These are phyloP conservation scores for Prionchulus punctatus DNA, from an alignment of 2,888 invertebrate genomes.

Conservation along the genomic window DNA sequence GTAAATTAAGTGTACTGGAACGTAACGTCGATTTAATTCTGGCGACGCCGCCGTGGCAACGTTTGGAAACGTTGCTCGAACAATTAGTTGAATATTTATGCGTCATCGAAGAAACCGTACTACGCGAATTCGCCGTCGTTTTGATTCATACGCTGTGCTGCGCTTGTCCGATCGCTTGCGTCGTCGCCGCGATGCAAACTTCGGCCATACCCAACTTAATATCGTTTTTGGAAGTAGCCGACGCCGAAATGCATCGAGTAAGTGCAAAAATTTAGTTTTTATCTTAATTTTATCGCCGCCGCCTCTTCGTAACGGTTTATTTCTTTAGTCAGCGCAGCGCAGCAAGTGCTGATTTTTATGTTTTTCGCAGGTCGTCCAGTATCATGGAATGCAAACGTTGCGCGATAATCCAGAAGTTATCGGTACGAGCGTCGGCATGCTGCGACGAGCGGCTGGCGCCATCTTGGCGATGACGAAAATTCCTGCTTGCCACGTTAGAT, in stretches of 20 bases:
- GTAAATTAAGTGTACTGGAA: constrained; percentile 92
- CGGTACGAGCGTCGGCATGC: constrained; percentile 97
- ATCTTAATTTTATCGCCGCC: not conserved
- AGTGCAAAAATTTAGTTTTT: constrained; percentile 1
- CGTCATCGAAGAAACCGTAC: constrained; percentile 58
- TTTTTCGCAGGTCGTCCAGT: constrained; percentile 18
- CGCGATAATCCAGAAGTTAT: constrained; percentile 95
- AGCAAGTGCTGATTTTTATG: too few species aligned
- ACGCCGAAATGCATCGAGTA: constrained; percentile 54
- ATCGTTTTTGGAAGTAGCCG: constrained; percentile 86
- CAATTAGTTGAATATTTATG: constrained; percentile 73
- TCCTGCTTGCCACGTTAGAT: constrained; percentile 74
- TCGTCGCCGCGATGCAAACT: constrained; percentile 67
- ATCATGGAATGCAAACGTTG: constrained; percentile 80
- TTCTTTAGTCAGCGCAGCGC: not conserved
- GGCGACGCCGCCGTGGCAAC: constrained; percentile 83
- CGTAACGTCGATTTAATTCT: constrained; percentile 92
- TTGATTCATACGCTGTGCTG: constrained; percentile 69
- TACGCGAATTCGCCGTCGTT: constrained; percentile 91
- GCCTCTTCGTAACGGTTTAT: not conserved
- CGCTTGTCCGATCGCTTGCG: constrained; percentile 75
- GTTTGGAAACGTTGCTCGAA: constrained; percentile 74
- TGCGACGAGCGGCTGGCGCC: constrained; percentile 83
- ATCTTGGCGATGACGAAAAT: constrained; percentile 76
- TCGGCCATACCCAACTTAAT: constrained; percentile 83